Base-by-base conservation (phyloP, 2,113 vertebrate genomes). In the Thomomys bottae region DNA sequence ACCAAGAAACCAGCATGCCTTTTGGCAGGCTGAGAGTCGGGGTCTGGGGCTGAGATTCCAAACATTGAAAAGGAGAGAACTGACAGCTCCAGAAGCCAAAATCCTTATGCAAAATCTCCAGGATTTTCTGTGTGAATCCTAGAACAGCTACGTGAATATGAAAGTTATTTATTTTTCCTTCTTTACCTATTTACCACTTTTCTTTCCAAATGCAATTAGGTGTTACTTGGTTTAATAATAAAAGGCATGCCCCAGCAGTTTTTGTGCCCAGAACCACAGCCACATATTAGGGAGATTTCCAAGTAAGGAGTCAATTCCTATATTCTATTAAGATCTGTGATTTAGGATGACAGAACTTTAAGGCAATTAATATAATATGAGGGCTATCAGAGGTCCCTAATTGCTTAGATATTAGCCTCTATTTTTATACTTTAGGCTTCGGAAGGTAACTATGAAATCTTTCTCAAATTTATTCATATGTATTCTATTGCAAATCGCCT, bases 1-100 rank as follows among this genome's bases (percentile, higher is more conserved):
- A 94, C 90, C 92, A 95, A 93, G 92, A 94, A 95, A 86, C 72
- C 93, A 95, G 92, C 87, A 30, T 76, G 94, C 32, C n/a, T 93
- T 84, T 87, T 95, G 96, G 93, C 93, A 92, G 87, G 90, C 86
- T 73, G 32, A 75, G 64, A 72, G 36, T 36, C 28, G n/a, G 30
- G 26, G 79, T 42, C 66, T 96, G 93, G 88, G 66, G 61, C 34
- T 61, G 61, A 86, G 67, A 34, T 73, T 83, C 67, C 49, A 59
- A 78, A 40, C 71, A 57, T 70, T 85, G 75, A 67, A 57, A 86
- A 73, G 72, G 54, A 91, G 45, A 89, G 14, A 93, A 83, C 34
- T 89, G 64, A 23, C 26, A 21, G 42, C 7, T 0, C 12, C 79
- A 15, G 49, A 21, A 89, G 83, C 57, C 86, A 79, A 66, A 73